A percentile compares a stretch with the other conserved stretches of the same genome.
These are phyloP conservation scores for Eupeodes luniger DNA, from an alignment of 2,888 invertebrate species.

Conservation along the genomic window DNA sequence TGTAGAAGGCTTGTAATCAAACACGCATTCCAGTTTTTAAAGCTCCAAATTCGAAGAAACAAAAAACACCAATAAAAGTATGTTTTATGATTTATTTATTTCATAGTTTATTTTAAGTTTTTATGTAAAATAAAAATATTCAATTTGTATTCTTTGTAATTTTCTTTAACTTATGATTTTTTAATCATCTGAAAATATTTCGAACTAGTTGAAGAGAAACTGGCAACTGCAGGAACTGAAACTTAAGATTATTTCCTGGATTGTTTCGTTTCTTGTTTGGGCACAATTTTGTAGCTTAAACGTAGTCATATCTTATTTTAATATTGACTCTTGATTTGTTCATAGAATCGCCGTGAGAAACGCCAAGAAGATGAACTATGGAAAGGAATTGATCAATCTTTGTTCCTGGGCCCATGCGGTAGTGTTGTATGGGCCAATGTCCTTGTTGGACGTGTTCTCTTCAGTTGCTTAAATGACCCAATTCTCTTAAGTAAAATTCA, in stretches of 20 bases:
- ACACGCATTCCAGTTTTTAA: constrained; percentile 81
- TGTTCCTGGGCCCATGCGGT: constrained; percentile 83
- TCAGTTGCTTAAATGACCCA: constrained; percentile 81
- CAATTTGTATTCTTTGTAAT: too few species aligned
- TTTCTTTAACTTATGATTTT: too few species aligned
- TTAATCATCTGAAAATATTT: too few species aligned
- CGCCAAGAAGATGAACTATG: constrained; percentile 83
- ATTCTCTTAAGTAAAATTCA: constrained; percentile 81
- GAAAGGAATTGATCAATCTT: constrained; percentile 83
- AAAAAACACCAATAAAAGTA: constrained; percentile 79
- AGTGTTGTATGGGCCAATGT: constrained; percentile 84
- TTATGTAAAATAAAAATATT: too few species aligned
- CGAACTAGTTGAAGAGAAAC: too few species aligned
- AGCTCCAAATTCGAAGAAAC: constrained; percentile 64
- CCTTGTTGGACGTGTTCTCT: constrained; percentile 82
- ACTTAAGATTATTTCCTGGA: too few species aligned
- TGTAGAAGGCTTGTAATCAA: constrained; percentile 82
- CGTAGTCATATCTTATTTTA: neutral
- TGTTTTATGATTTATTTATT: constrained; percentile 65
- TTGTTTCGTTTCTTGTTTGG: too few species aligned
- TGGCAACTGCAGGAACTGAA: too few species aligned
- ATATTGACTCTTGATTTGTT: neutral
- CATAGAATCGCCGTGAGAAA: constrained; percentile 81
- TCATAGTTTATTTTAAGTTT: constrained; percentile 6
- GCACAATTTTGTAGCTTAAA: too few species aligned